Evolutionary conservation across 2,797 vertebrate species (phyloP), one percentile per base, ranked within the genome.

Genomic region (Petrocephalus schoutedeni): DNA sequence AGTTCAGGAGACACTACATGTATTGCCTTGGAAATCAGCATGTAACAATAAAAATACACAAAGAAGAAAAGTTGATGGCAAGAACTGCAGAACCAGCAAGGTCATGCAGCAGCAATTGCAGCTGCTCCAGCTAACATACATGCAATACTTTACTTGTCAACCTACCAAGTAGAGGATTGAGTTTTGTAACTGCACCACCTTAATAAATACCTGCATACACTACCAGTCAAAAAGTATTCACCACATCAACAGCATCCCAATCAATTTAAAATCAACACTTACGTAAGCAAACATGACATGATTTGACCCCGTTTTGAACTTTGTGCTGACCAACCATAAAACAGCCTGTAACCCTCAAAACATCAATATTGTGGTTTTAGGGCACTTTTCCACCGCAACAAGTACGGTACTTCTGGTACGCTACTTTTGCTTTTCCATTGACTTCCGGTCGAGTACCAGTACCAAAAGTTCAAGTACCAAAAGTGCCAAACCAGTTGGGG

Each of bases 1-100:
- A 90, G 87, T 67, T 90, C 91, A 87, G 92, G 82, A 87, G 90
- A 86, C 89, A 85, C 0, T 23, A 86, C 51, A 23, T 89, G 74
- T 53, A 71, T 12, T 71, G 36, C 28, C 28, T 86, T 41, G 3
- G 28, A 1, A 14, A 10, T 49, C 0, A 57, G 41, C n/a, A 49
- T 59, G 41, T 71, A 54, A 86, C 16, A 58, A 36, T 8, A 54
- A n/a, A 41, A 1, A n/a, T 36, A 86, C 36, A 45, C 57, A 83
- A 8, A 41, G 12, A 71, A n/a, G 12, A 74, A 77, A 41, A 41
- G 71, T 19, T 14, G 36, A 77, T 77, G 16, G 23, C 32, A 77
- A 41, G 67, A 74, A 77, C 19, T 32, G 6, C 16, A 77, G 36
- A 41, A 36, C 36, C 71, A 45, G 0, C 32, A 77, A 77, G 16